These are phyloP conservation scores for Sitta europaea DNA, from an alignment of 2,113 vertebrate genomes.

Conservation along the genomic window DNA sequence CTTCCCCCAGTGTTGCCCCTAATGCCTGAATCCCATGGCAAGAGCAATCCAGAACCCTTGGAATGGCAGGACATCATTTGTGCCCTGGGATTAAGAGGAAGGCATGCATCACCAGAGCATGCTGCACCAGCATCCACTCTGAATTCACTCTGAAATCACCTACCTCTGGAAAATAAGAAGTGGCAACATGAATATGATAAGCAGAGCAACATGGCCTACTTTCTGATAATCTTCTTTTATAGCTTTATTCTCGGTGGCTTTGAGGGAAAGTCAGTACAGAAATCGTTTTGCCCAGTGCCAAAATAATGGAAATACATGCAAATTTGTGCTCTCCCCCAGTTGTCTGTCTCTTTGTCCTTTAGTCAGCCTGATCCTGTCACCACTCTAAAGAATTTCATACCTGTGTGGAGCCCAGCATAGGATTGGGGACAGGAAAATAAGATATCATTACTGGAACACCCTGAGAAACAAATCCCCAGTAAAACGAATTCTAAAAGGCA, in stretches of 20 bases:
- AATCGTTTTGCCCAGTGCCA: background rate
- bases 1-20: background rate
- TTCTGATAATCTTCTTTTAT: conserved; percentile 18
- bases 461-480: background rate
- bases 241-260: background rate
- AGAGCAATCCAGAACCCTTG: background rate
- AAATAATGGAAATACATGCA: background rate
- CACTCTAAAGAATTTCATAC: background rate
- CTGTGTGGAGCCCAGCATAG: background rate
- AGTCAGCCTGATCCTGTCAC: background rate
- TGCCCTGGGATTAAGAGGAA: background rate
- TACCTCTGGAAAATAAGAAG: conserved; percentile 15
- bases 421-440: background rate
- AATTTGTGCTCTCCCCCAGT: background rate
- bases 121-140: background rate
- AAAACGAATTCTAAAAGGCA: background rate
- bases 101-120: background rate
- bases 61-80: background rate
- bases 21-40: background rate
- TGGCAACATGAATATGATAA: conserved; percentile 7
- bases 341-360: background rate
- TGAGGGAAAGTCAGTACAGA: background rate
- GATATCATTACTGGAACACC: background rate
- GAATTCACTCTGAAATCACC: background rate
- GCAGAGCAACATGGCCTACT: conserved; percentile 16